Percentiles rank a stretch among this genome's conserved stretches.
phyloP scores from a whole-genome alignment of 2,113 vertebrate genomes.

The Callocephalon fimbriatum region DNA sequence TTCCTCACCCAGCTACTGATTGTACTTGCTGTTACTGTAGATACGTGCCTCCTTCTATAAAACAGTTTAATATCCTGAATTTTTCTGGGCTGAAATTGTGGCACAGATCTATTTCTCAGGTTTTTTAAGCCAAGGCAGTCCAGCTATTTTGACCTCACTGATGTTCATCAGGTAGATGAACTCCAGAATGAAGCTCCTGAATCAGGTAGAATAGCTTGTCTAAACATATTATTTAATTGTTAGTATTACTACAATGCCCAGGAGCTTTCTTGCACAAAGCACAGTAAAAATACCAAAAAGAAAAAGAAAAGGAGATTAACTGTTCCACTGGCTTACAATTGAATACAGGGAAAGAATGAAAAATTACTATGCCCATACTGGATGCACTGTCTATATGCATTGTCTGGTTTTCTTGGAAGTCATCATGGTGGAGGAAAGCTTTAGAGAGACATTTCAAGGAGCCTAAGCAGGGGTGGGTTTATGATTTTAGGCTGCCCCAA shows the following conservation, averaged over 20 bases:
- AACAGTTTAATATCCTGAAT: not conserved
- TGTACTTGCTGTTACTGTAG: not conserved
- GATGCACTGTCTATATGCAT: rapidly evolving
- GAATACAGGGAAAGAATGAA: not conserved
- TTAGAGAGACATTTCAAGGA: not conserved
- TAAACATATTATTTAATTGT: not conserved
- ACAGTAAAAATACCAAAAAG: not conserved
- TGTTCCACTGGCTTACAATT: not conserved
- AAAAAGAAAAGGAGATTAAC: not conserved
- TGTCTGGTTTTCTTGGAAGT: not conserved
- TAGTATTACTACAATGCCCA: not conserved
- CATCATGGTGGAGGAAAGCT: not conserved
- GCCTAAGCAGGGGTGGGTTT: not conserved
- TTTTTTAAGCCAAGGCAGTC: not conserved
- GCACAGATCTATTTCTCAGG: not conserved
- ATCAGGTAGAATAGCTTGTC: not conserved
- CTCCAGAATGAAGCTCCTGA: not conserved
- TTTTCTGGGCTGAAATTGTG: not conserved
- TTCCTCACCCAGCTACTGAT: not conserved
- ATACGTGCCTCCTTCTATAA: not conserved
- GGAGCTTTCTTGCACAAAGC: not conserved
- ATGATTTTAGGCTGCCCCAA: not conserved
- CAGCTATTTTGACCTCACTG: not conserved
- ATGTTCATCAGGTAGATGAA: not conserved
- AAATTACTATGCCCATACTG: not conserved